phyloP scores from a whole-genome alignment of 92 coral and sea anemone genomes.

The Nematostella vectensis region DNA sequence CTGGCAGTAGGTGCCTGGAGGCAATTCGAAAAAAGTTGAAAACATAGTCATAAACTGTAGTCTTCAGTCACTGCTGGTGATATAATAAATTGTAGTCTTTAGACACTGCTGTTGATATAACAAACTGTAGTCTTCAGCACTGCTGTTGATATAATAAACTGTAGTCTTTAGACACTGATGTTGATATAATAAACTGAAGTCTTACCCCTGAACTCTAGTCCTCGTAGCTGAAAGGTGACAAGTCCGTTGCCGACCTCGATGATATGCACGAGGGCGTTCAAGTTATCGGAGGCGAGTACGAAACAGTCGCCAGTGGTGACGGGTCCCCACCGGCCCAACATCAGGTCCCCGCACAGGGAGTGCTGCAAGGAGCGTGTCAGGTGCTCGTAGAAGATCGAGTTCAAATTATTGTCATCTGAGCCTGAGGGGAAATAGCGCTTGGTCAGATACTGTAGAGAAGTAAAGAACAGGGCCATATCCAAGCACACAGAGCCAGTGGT shows the following conservation, averaged over 20 bases:
- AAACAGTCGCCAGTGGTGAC: conserved; percentile 95
- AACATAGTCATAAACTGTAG: too few species aligned
- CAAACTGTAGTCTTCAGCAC: too few species aligned
- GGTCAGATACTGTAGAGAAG: neutral
- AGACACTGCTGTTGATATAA: too few species aligned
- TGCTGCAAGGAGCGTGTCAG: conserved; percentile 92
- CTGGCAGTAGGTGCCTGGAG: conserved; percentile 90
- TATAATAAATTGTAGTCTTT: too few species aligned
- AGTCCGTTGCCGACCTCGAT: conserved; percentile 95
- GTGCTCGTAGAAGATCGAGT: conserved; percentile 97
- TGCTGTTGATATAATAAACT: too few species aligned
- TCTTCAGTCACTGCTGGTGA: too few species aligned
- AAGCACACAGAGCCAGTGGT: too few species aligned
- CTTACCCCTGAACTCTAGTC: conserved; percentile 93
- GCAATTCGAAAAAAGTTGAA: too few species aligned
- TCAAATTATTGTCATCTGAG: conserved; percentile 89
- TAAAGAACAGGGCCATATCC: too few species aligned
- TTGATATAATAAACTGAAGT: too few species aligned
- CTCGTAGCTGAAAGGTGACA: conserved; percentile 94
- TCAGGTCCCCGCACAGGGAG: conserved; percentile 91
- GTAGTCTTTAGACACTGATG: too few species aligned
- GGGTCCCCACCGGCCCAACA: conserved; percentile 99
- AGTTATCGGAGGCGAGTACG: conserved; percentile 92
- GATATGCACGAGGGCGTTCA: conserved; percentile 92
- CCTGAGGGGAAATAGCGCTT: conserved; percentile 30